Evolutionary conservation across 2,888 invertebrate species (phyloP).

Genomic region (Dasysyrphus tricinctus): DNA sequence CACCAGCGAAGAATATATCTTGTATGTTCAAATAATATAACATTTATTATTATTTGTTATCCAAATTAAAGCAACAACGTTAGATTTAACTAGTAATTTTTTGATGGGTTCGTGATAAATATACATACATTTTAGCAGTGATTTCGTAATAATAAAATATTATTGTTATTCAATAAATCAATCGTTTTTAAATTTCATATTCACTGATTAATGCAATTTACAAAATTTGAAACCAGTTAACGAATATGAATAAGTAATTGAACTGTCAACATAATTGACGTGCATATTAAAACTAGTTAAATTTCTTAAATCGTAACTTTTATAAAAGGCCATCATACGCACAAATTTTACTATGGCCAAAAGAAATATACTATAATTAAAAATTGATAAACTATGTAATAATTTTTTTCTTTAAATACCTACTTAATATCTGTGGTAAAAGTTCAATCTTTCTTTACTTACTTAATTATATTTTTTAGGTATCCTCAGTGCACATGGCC

Average conservation of each 20-base stretch:
- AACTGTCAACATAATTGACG: not conserved
- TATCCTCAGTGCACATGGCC: conserved; percentile 75
- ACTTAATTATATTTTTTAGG: conserved; percentile 68
- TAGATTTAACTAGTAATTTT: not conserved
- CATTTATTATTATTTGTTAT: not conserved
- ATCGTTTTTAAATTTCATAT: not conserved
- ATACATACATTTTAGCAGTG: not conserved
- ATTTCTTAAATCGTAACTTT: not conserved
- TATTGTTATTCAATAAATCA: not conserved
- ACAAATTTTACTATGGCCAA: not conserved
- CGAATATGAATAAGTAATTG: not conserved
- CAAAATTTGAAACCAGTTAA: not conserved
- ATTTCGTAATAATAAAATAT: not conserved
- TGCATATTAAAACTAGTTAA: not conserved
- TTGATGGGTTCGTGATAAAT: not conserved
- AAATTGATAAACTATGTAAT: no score
- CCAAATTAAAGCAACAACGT: not conserved
- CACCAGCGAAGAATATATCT: not conserved
- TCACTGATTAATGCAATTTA: not conserved
- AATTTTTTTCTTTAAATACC: no score
- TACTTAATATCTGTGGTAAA: no score
- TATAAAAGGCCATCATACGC: not conserved
- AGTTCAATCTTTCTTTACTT: no score
- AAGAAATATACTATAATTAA: not conserved
- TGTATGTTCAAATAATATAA: not conserved